A percentile compares a stretch with the other conserved stretches of the same genome.
These are phyloP conservation scores for Heliothis subflexa DNA, from an alignment of 1,140 invertebrate species.

Conservation along the genomic window DNA sequence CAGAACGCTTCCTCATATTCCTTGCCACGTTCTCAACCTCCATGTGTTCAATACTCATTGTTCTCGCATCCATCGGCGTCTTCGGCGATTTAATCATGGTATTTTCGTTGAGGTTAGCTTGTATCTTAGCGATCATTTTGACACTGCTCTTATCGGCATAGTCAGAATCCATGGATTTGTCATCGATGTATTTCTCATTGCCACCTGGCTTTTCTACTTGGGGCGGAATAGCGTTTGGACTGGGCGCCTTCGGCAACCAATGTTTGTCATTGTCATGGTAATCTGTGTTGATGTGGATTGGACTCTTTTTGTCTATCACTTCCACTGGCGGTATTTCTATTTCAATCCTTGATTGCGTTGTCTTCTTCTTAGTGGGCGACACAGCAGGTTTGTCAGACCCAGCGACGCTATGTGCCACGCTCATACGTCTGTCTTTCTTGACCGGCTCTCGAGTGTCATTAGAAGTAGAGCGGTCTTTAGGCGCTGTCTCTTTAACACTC, in stretches of 20 bases:
- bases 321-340: conserved; percentile 41
- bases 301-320: conserved; percentile 62
- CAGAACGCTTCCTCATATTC: conserved; percentile 67
- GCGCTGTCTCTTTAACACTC: conserved; percentile 63
- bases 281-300: conserved; percentile 60
- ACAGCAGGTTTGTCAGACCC: conserved; percentile 49
- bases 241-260: conserved; percentile 76
- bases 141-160: conserved; percentile 77
- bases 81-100: conserved; percentile 83
- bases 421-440: conserved; percentile 59
- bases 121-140: conserved; percentile 83
- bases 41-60: conserved; percentile 68
- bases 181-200: conserved; percentile 82
- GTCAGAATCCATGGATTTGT: conserved; percentile 78
- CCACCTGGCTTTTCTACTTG: conserved; percentile 76
- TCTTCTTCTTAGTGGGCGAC: conserved; percentile 66
- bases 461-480: conserved; percentile 28
- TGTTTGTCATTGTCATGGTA: conserved; percentile 71
- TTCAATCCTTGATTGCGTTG: conserved; percentile 37
- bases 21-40: conserved; percentile 71
- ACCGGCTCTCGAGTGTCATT: conserved; percentile 55
- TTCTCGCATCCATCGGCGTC: conserved; percentile 80
- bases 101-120: conserved; percentile 82
- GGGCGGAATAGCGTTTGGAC: conserved; percentile 71
- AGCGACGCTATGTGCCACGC: conserved; percentile 55